Conservation (phyloP, 2,113 vertebrate genomes). For the Hydropotes inermis region DNA sequence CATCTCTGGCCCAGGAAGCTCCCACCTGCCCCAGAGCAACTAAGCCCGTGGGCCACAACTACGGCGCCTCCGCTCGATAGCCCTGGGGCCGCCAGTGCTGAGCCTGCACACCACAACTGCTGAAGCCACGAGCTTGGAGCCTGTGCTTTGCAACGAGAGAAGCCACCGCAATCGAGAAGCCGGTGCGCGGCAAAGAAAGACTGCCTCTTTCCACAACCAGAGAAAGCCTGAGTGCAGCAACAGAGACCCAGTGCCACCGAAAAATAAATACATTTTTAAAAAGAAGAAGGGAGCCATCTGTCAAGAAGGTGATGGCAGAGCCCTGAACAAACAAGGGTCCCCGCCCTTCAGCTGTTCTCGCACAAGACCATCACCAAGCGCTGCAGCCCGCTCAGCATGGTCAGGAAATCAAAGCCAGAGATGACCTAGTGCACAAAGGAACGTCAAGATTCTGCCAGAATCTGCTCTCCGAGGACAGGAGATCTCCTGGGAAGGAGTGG, state of each 20-base stretch:
- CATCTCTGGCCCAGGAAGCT: not conserved
- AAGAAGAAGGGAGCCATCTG: not conserved
- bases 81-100: too few species aligned
- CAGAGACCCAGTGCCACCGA: not conserved
- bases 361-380: not conserved
- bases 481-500: not conserved
- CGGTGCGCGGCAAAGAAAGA: rapidly evolving
- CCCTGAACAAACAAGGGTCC: not conserved
- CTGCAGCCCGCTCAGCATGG: not conserved
- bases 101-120: not conserved
- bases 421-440: not conserved
- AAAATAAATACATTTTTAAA: not conserved
- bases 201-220: not conserved
- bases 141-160: not conserved
- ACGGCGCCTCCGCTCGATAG: rapidly evolving
- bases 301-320: not conserved
- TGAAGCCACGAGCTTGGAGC: rapidly evolving
- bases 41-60: not conserved
- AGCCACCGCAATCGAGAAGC: not conserved
- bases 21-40: not conserved
- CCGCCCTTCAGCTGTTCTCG: not conserved
- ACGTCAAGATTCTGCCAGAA: not conserved
- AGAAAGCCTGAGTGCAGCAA: not conserved
- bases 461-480: not conserved
- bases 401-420: not conserved